Conservation (phyloP, 2,797 vertebrate species). For the Borostomias antarcticus region DNA sequence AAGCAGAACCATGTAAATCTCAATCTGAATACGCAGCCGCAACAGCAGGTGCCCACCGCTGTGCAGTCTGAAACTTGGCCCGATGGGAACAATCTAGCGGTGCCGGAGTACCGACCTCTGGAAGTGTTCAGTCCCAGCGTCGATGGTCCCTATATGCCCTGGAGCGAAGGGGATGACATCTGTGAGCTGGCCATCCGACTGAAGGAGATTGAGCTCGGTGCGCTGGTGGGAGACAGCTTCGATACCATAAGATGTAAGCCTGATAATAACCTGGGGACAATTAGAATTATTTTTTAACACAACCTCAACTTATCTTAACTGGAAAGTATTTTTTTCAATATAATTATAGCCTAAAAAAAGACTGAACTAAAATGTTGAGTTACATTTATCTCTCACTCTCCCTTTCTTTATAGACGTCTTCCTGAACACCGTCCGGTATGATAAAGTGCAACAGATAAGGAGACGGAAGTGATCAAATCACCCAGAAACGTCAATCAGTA, state of each 20-base stretch:
- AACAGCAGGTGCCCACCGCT: no score
- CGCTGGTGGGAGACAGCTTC: constrained; percentile 38
- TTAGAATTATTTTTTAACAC: constrained; percentile 7
- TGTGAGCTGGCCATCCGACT: no score
- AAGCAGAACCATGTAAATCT: no score
- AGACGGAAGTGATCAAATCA: constrained; percentile 32
- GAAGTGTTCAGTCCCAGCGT: no score
- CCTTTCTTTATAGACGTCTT: constrained; percentile 38
- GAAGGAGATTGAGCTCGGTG: constrained; percentile 43
- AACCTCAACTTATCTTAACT: constrained; percentile 2
- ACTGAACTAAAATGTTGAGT: not conserved
- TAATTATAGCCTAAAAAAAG: constrained; percentile 19
- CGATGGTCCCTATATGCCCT: no score
- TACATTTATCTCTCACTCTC: not conserved
- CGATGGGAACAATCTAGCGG: no score
- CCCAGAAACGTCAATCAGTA: constrained; percentile 48
- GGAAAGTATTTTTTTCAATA: constrained; percentile 12
- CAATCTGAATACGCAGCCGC: no score
- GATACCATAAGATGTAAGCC: constrained; percentile 34
- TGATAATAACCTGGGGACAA: constrained; percentile 6
- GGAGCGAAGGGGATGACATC: no score
- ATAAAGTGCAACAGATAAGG: constrained; percentile 51
- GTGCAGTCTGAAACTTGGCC: no score
- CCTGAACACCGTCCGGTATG: constrained; percentile 51
- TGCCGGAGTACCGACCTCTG: no score